Base-by-base conservation (phyloP, 2,797 vertebrate genomes). In the Hoplostethus mediterraneus region DNA sequence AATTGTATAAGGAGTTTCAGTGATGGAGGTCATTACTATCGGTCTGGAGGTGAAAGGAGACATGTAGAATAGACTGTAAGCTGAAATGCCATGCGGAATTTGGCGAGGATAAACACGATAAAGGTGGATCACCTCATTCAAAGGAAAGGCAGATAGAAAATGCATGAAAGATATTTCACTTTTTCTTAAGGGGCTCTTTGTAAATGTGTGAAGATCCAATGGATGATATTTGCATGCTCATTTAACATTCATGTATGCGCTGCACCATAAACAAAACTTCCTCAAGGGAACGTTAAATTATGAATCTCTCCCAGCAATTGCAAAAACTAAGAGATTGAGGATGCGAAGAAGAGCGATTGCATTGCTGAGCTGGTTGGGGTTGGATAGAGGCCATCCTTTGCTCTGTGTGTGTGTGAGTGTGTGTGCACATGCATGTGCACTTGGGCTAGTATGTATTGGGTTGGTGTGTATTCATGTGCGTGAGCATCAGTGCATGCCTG, bases 1-100 rank as follows among this genome's bases (percentile, higher is more conserved):
- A 25, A 38, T 2, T 58, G 44, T 49, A 38, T 36, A 61, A 67
- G 73, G 42, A 78, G 71, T 65, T 28, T 74, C 82, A 76, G 69
- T 14, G 51, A 21, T 11, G 75, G 16, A n/a, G 38, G 42, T 42
- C 60, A 61, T 14, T 25, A 42, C 48, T 8, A 38, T 21, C 2
- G 28, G 17, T 13, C 31, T 16, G 6, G 5, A 16, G 10, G 2
- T 5, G 21, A 48, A 9, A 62, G 25, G 6, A 38, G 31, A 57
- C 21, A 38, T 16, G n/a, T 1, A 16, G 55, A 57, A n/a, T 7
- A 55, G 51, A 21, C 8, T 4, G 14, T 13, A 2, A 30, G 13
- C 4, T 6, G 0, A 13, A 58, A 67, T 42, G 10, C 36, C 17
- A 13, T 16, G 21, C 33, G 36, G 31, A 51, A 48, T 2, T 0